These are phyloP conservation scores for Ochotona curzoniae DNA, from an alignment of 2,113 vertebrate genomes.

Conservation along the genomic window DNA sequence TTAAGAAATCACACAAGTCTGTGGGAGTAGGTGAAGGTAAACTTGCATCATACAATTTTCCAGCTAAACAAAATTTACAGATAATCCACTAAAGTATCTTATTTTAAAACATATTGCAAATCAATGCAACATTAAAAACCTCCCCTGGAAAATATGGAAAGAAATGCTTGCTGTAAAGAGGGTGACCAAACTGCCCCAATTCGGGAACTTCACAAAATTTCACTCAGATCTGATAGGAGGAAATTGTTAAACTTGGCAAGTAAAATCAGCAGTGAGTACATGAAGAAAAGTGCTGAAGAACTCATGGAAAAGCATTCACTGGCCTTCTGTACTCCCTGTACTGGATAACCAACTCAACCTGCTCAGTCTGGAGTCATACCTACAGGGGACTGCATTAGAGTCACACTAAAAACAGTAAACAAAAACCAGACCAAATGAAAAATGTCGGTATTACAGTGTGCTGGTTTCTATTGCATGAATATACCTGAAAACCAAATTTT, in stretches of 20 bases:
- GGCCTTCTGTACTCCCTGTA: background rate
- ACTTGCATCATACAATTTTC: conserved; percentile 10
- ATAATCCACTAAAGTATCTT: background rate
- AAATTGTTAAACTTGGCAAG: background rate
- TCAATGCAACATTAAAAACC: background rate
- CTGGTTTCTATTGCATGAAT: background rate
- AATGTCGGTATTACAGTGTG: background rate
- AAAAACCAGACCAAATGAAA: conserved; percentile 32
- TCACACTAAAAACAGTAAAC: rapidly evolving
- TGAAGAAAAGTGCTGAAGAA: background rate
- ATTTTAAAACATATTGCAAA: conserved; percentile 32
- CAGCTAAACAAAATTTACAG: conserved; percentile 29
- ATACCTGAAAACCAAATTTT: conserved; percentile 50
- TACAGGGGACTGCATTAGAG: background rate
- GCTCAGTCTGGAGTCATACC: background rate
- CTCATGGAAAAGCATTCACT: background rate
- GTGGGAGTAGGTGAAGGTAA: conserved; percentile 50
- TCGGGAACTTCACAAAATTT: background rate
- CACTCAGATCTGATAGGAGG: background rate
- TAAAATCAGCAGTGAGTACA: too few species aligned
- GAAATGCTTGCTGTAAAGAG: background rate
- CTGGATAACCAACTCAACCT: background rate
- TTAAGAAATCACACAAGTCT: conserved; percentile 38
- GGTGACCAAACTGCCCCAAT: background rate
- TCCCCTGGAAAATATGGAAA: conserved; percentile 22